Conservation (phyloP, 2,888 invertebrate species). For the Cantharis flavilabris region DNA sequence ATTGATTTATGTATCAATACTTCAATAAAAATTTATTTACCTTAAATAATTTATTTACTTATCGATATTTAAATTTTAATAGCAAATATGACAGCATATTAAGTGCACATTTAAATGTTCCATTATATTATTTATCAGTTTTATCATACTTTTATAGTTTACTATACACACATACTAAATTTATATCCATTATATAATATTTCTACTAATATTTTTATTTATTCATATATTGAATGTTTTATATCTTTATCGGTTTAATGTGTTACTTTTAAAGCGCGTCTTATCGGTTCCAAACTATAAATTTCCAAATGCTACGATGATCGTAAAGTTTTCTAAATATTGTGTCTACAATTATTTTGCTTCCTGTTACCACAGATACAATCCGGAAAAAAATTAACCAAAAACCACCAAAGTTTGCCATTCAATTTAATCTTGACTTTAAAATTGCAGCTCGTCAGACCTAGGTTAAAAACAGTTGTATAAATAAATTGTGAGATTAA, state of each 20-base stretch:
- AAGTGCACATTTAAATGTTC: neutral
- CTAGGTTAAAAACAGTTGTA: no score
- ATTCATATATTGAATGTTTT: neutral
- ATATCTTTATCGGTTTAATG: neutral
- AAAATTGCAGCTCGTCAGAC: no score
- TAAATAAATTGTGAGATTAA: no score
- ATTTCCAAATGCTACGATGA: neutral
- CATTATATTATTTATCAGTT: neutral
- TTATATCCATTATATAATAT: neutral
- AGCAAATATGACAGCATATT: neutral
- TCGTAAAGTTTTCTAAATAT: neutral
- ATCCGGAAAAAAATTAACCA: no score
- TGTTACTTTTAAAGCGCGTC: neutral
- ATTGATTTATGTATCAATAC: neutral
- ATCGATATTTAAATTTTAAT: neutral
- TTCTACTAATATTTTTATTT: neutral
- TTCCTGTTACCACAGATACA: neutral
- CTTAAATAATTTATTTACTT: neutral
- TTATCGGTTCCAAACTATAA: neutral
- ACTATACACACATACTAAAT: neutral
- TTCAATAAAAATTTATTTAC: neutral
- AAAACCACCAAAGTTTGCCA: no score
- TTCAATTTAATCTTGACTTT: no score
- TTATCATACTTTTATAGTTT: neutral
- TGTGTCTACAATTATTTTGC: neutral